phyloP scores from a whole-genome alignment of 2,797 vertebrate species.

The Meda fulgida region DNA sequence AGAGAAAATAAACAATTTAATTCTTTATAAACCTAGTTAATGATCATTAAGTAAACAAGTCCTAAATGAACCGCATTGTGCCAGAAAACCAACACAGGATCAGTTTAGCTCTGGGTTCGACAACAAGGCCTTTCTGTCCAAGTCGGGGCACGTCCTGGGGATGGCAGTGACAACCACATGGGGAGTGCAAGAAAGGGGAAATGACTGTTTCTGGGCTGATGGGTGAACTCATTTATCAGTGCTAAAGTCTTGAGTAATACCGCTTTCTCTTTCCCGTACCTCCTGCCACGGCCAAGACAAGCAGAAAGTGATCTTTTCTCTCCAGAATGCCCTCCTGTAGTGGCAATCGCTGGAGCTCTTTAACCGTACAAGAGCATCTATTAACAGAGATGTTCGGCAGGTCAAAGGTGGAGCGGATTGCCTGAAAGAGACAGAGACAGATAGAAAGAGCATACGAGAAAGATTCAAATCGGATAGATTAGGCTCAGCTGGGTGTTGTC shows the following conservation, averaged over 20 bases:
- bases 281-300: constrained; percentile 45
- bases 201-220: constrained; percentile 42
- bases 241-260: constrained; percentile 46
- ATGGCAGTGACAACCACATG: constrained; percentile 37
- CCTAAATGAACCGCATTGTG: background rate
- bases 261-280: constrained; percentile 46
- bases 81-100: background rate
- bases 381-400: constrained; percentile 11
- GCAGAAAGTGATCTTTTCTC: constrained; percentile 41
- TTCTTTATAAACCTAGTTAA: background rate
- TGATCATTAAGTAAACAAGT: constrained; percentile 24
- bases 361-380: constrained; percentile 14
- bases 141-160: background rate
- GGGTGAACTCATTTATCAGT: constrained; percentile 51
- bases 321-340: constrained; percentile 30
- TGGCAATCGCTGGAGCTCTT: constrained; percentile 26
- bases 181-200: constrained; percentile 40
- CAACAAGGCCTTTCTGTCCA: constrained; percentile 31
- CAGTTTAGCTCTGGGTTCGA: background rate
- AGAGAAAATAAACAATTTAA: background rate
- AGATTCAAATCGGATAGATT: constrained; percentile 41
- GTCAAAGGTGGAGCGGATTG: constrained; percentile 22
- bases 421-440: constrained; percentile 14
- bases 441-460: background rate
- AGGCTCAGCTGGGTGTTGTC: constrained; percentile 34